Base-by-base conservation (phyloP, 2,888 invertebrate genomes). In the Cheilosia urbana region DNA sequence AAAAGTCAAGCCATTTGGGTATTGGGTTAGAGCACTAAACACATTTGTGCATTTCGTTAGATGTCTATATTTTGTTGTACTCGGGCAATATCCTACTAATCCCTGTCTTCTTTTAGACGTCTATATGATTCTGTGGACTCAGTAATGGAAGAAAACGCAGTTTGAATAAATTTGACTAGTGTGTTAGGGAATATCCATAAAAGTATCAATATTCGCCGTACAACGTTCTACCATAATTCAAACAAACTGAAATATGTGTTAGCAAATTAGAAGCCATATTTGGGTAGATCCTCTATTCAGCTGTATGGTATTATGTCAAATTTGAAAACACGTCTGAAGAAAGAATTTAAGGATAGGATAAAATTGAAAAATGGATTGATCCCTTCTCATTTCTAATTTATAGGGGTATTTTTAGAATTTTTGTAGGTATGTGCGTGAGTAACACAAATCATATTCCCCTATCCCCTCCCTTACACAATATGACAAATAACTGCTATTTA, bases 351-450 rank as follows among this genome's bases (percentile, higher is more conserved):
- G n/a, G 42, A 42, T 53, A 30, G 60, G 40, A 34, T 19, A n/a
- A 49, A 66, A 66, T 58, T 75, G 2, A 9, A 40, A 53, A 47
- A 57, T 4, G 58, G 47, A 71, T 57, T 58, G 71, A 71, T 37
- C 37, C 71, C 37, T 71, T 75, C 6, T 4, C 57, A 75, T 66
- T 53, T 65, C 9, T 49, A 57, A 58, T 66, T 47, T 49, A 57
- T 19, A n/a, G 13, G 13, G 30, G 58, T 47, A 58, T 57, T 75
- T 75, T 75, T 49, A 55, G 63, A 55, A 49, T 75, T 17, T 17
- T n/a, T n/a, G 45, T n/a, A 17, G 11, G 34, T n/a, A 21, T 27
- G 2, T 42, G 24, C 15, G n/a, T 47, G 49, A 49, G 57, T 49
- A 47, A 27, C 57, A n/a, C 40, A 58, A 57, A 47, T 40, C 57